Evolutionary conservation across 2,888 invertebrate species (phyloP).

Genomic region (Mermis nigrescens): DNA sequence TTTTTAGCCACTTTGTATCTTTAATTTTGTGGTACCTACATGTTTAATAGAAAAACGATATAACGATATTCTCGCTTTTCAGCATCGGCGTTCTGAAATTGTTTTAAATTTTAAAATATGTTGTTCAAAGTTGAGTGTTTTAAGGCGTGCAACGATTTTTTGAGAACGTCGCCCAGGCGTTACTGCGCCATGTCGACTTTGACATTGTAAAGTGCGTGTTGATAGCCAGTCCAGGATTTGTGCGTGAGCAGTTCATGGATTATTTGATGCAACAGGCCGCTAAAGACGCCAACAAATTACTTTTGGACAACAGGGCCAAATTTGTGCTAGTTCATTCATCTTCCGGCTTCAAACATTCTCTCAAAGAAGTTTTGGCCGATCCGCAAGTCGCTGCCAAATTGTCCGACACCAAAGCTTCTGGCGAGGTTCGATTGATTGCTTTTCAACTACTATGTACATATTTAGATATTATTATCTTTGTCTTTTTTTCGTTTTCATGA

Average conservation of each 20-base stretch:
- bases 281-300: conserved; percentile 67
- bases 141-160: conserved; percentile 48
- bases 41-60: too few species aligned
- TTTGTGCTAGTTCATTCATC: conserved; percentile 85
- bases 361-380: conserved; percentile 49
- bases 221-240: conserved; percentile 90
- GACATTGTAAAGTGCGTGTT: conserved; percentile 76
- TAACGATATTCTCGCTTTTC: too few species aligned
- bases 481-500: too few species aligned
- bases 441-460: too few species aligned
- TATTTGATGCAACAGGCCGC: conserved; percentile 78
- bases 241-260: conserved; percentile 83
- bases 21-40: too few species aligned
- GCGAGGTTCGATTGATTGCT: too few species aligned
- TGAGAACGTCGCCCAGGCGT: conserved; percentile 75
- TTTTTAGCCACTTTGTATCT: too few species aligned
- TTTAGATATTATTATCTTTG: too few species aligned
- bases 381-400: conserved; percentile 44
- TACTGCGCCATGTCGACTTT: conserved; percentile 75
- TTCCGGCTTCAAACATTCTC: conserved; percentile 89
- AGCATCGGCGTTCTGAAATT: too few species aligned
- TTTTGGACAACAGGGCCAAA: conserved; percentile 80
- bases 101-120: too few species aligned
- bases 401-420: conserved; percentile 84
- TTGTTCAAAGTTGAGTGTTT: too few species aligned